Percentiles rank a stretch among this genome's conserved stretches.
phyloP scores from a whole-genome alignment of 2,797 vertebrate species.

The Apogon hyalosoma region DNA sequence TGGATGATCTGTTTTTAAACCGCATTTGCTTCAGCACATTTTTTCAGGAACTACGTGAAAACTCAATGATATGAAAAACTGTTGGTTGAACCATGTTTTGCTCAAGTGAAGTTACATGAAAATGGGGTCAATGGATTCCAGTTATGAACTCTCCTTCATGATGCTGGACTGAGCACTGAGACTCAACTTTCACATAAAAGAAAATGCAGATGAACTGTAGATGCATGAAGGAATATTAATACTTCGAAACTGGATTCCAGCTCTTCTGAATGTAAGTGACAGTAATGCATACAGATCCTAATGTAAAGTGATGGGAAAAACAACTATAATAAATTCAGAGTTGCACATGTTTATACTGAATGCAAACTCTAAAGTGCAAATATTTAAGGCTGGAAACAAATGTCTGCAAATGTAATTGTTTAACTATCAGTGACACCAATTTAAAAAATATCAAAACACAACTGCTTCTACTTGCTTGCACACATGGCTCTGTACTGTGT shows the following conservation, averaged over 20 bases:
- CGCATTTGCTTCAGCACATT: constrained; percentile 8
- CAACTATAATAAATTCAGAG: background rate
- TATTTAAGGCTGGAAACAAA: background rate
- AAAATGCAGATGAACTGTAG: background rate
- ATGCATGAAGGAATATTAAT: background rate
- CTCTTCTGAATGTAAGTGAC: background rate
- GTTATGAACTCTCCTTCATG: constrained; percentile 10
- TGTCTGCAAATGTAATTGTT: background rate
- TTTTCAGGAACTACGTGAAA: background rate
- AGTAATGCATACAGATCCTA: constrained; percentile 2
- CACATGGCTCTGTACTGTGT: background rate
- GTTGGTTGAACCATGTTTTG: background rate
- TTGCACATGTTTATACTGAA: background rate
- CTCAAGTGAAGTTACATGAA: background rate
- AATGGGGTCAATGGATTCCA: constrained; percentile 13
- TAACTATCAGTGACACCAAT: background rate
- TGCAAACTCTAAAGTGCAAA: background rate
- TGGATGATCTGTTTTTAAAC: constrained; percentile 3
- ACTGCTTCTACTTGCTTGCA: background rate
- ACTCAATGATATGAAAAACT: background rate
- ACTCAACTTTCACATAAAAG: constrained; percentile 9
- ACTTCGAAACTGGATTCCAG: background rate
- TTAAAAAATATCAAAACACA: background rate
- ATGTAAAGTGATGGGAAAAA: background rate
- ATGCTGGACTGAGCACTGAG: no score